Evolutionary conservation across 2,888 invertebrate species (phyloP).

Genomic region (Dendrolimus pini): DNA sequence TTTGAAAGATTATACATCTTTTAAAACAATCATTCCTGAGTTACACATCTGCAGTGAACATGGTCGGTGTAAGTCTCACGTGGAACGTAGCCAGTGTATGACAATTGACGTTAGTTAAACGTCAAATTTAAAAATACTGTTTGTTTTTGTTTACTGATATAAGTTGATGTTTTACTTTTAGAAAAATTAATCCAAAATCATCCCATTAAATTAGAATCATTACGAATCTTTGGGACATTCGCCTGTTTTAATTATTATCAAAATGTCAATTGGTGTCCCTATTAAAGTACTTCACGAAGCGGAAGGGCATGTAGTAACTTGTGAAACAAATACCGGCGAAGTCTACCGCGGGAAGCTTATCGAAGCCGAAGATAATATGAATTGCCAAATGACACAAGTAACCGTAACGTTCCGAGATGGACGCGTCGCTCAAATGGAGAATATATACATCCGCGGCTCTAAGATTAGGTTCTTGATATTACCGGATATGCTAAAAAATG

Average conservation of each 20-base stretch:
- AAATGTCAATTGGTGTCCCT: slow-evolving; percentile 99
- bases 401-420: slow-evolving; percentile 98
- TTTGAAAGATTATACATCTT: no score
- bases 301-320: slow-evolving; percentile 98
- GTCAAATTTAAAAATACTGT: no score
- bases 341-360: slow-evolving; percentile 98
- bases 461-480: slow-evolving; percentile 98
- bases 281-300: slow-evolving; percentile 99
- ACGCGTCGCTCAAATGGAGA: slow-evolving; percentile 93
- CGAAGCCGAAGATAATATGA: slow-evolving; percentile 99
- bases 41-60: no score
- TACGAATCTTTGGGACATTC: slow-evolving; percentile 5
- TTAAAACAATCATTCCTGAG: no score
- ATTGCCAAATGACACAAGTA: slow-evolving; percentile 97
- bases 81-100: no score
- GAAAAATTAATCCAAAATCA: background rate
- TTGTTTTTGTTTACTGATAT: no score
- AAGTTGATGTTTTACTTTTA: no score
- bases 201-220: background rate
- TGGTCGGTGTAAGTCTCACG: no score
- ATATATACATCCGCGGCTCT: slow-evolving; percentile 98
- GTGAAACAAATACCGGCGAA: slow-evolving; percentile 99
- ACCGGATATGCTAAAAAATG: slow-evolving; percentile 99
- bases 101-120: no score
- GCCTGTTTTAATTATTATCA: slow-evolving; percentile 16